phyloP scores from a whole-genome alignment of 1,140 invertebrate species.

The Pachyrhynchus sulphureomaculatus region DNA sequence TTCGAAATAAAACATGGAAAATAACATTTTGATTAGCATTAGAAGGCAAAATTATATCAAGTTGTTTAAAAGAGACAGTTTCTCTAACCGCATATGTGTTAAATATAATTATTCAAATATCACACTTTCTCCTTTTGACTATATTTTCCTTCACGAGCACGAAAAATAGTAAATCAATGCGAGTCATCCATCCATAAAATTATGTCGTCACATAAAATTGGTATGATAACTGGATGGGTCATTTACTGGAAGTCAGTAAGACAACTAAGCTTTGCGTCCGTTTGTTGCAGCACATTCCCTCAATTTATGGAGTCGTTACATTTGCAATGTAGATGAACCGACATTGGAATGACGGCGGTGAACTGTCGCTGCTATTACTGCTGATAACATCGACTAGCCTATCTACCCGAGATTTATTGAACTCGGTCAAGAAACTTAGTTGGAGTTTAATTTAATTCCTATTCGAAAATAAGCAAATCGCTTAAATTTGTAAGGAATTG shows the following conservation, averaged over 20 bases:
- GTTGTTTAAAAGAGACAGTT: no score
- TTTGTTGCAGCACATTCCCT: constrained; percentile 37
- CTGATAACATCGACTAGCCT: constrained; percentile 36
- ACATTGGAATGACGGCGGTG: constrained; percentile 30
- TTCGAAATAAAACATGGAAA: no score
- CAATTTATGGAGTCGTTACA: constrained; percentile 47
- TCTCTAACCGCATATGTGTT: no score
- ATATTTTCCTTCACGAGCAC: no score
- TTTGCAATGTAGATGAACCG: constrained; percentile 48
- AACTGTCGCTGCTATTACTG: constrained; percentile 31
- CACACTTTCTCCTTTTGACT: no score
- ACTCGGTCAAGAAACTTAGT: constrained; percentile 19
- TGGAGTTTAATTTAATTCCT: constrained; percentile 27
- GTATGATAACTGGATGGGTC: constrained; percentile 29
- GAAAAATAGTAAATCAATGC: no score
- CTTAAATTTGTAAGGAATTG: constrained; percentile 9
- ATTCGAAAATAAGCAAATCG: no score
- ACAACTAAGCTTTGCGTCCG: constrained; percentile 30
- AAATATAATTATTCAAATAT: no score
- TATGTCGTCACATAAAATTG: constrained; percentile 15
- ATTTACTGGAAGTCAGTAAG: constrained; percentile 25
- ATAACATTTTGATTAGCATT: no score
- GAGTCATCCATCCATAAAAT: no score
- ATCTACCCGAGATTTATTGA: constrained; percentile 30
- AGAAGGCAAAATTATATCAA: no score